Evolutionary conservation across 2,113 vertebrate genomes (phyloP), one percentile per base, ranked within the genome.

Genomic region (Talpa occidentalis): DNA sequence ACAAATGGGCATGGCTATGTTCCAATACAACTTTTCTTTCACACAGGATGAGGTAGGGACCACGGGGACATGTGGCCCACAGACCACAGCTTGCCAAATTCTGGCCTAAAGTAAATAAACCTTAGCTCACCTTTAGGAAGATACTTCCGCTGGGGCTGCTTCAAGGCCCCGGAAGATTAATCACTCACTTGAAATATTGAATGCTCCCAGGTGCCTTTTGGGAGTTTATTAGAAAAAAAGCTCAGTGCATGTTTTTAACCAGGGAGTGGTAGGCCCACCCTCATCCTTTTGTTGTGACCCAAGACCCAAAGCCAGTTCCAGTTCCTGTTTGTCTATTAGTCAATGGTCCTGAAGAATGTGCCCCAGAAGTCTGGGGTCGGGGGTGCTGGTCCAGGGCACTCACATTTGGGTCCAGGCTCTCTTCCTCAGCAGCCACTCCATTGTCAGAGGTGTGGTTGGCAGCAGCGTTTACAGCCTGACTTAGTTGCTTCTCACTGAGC

Each of bases 371-470:
- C 32, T 62, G 16, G 15, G 16, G 49, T 52, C 49, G 16, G 49
- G 49, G 5, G 16, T 52, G 49, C 49, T 52, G 32, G 66, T 21
- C 37, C n/a, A 47, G 26, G 30, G 14, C 32, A 52, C 99, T 99
- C 96, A 99, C 99, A 93, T 99, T 99, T 91, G 99, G 99, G 96
- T 99, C 99, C 86, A 99, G 97, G 2, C 87, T 98, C 97, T 99
- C 99, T 86, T 99, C 99, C 93, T 99, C 99, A 4, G 97, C 37
- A n/a, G 42, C 96, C 70, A 84, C 42, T 2, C 91, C 97, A 94
- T 98, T 97, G 67, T 98, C 96, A 8, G 62, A 93, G 59, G 28
- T 87, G 26, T 98, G 95, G 94, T 28, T 94, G 92, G 83, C 26
- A 56, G 85, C 54, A 70, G 80, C n/a, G 15, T 82, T 42, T 15